A percentile compares a stretch with the other conserved stretches of the same genome.
Conservation (phyloP, 2,113 vertebrate species). For the Eulemur macaco region DNA sequence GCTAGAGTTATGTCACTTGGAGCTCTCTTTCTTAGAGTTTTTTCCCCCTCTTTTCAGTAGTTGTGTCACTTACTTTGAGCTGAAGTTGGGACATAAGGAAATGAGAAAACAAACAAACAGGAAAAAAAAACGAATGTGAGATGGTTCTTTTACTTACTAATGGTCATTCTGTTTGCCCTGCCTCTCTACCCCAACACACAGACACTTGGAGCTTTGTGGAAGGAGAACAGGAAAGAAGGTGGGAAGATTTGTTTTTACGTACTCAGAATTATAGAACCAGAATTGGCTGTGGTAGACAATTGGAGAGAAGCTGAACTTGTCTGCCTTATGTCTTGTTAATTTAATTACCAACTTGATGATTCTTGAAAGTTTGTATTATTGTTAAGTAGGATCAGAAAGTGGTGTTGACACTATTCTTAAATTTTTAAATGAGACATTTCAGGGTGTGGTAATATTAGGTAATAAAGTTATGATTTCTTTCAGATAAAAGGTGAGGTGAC, state of each 20-base stretch:
- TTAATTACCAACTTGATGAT: background rate
- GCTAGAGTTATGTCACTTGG: background rate
- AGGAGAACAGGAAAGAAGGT: background rate
- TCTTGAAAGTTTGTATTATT: background rate
- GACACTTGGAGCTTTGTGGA: background rate
- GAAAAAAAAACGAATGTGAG: background rate
- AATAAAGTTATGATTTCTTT: background rate
- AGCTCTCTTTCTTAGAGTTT: background rate
- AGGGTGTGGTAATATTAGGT: background rate
- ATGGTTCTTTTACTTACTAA: background rate
- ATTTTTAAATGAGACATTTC: background rate
- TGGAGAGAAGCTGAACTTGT: background rate
- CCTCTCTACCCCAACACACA: background rate
- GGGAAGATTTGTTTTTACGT: background rate
- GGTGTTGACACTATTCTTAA: background rate
- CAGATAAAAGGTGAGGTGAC: slow-evolving; percentile 13
- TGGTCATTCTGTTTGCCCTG: background rate
- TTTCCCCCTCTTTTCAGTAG: background rate
- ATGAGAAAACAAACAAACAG: background rate
- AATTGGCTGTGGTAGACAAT: background rate
- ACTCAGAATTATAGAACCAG: background rate
- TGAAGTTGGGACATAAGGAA: background rate
- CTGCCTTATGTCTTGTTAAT: background rate
- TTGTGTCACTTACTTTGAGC: background rate
- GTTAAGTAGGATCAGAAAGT: background rate